Evolutionary conservation across 2,113 vertebrate genomes (phyloP).

Genomic region (Edolisoma coerulescens): DNA sequence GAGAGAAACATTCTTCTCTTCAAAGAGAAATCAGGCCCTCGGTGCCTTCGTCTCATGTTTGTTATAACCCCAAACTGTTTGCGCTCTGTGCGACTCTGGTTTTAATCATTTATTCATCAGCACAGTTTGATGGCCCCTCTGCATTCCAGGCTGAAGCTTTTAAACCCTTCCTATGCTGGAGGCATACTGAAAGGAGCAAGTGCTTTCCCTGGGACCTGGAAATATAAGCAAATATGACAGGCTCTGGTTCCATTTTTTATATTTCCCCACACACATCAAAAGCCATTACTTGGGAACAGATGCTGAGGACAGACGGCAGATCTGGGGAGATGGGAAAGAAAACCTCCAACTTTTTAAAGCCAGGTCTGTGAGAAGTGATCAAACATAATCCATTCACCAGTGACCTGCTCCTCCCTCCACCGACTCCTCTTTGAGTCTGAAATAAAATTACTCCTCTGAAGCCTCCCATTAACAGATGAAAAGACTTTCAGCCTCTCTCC

Average conservation of each 20-base stretch:
- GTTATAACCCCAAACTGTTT: constrained; percentile 41
- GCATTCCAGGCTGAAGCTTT: constrained; percentile 59
- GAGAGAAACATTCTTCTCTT: background rate
- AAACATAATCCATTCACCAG: background rate
- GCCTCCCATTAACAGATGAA: background rate
- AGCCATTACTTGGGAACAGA: constrained; percentile 57
- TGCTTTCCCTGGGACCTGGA: constrained; percentile 54
- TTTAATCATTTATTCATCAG: constrained; percentile 70
- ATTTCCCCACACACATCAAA: constrained; percentile 61
- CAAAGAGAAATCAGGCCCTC: constrained; percentile 9
- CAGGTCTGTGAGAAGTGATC: constrained; percentile 44
- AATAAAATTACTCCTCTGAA: constrained; percentile 24
- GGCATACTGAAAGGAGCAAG: constrained; percentile 59
- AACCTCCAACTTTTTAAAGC: constrained; percentile 43
- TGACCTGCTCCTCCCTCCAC: constrained; percentile 13
- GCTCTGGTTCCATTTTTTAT: constrained; percentile 41
- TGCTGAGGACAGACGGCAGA: constrained; percentile 66
- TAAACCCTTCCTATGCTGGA: constrained; percentile 51
- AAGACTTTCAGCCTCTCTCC: background rate
- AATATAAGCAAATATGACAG: constrained; percentile 69
- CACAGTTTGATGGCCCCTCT: constrained; percentile 10
- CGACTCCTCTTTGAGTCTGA: background rate
- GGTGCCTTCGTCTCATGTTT: constrained; percentile 17
- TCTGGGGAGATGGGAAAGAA: constrained; percentile 31
- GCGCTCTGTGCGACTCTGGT: constrained; percentile 14